Evolutionary conservation across 2,888 invertebrate species (phyloP).

Genomic region (Brachycybe producta): DNA sequence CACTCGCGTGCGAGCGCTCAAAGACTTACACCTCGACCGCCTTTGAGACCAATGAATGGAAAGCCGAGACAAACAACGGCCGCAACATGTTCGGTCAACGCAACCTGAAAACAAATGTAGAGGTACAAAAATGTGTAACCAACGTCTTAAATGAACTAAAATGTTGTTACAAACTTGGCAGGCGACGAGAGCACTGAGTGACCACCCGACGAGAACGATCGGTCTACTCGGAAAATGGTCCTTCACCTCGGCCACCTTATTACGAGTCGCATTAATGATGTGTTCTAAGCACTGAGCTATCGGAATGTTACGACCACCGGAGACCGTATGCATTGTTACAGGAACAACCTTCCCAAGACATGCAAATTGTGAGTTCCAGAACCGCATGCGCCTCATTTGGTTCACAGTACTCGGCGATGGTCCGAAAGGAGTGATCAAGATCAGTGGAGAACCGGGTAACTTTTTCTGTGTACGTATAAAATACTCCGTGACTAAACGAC

Average conservation of each 20-base stretch:
- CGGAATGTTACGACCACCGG: slow-evolving; percentile 26
- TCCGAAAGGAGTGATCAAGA: slow-evolving; percentile 33
- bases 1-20: too few species aligned
- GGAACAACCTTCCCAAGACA: slow-evolving; percentile 54
- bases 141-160: too few species aligned
- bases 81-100: slow-evolving; percentile 54
- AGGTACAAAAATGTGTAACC: slow-evolving; percentile 6
- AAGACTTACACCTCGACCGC: slow-evolving; percentile 47
- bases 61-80: slow-evolving; percentile 67
- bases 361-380: slow-evolving; percentile 55
- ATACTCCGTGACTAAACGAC: neutral
- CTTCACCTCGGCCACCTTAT: slow-evolving; percentile 56
- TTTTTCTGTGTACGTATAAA: slow-evolving; percentile 40
- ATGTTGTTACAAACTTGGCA: slow-evolving; percentile 42
- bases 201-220: slow-evolving; percentile 62
- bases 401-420: slow-evolving; percentile 27
- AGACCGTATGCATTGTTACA: slow-evolving; percentile 43
- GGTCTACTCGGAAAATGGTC: slow-evolving; percentile 52
- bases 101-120: slow-evolving; percentile 39
- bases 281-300: slow-evolving; percentile 34
- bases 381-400: slow-evolving; percentile 44
- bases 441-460: slow-evolving; percentile 42
- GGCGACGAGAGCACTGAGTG: slow-evolving; percentile 59
- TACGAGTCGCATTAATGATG: slow-evolving; percentile 43
- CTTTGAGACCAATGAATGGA: slow-evolving; percentile 57